Conservation (phyloP, 2,113 vertebrate genomes). For the Falcunculus frontatus region DNA sequence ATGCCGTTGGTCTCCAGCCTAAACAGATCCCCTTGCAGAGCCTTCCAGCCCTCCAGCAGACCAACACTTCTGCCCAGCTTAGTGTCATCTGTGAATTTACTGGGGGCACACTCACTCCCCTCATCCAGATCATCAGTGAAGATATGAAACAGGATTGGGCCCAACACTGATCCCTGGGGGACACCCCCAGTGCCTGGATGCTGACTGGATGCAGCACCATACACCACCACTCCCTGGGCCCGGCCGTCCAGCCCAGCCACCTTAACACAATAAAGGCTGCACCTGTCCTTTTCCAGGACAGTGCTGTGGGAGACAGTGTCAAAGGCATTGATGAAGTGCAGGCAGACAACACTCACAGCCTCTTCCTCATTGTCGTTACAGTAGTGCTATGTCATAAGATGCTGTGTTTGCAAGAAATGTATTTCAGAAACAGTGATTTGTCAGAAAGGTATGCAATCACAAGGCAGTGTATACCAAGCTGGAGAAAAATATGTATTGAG, state of each 20-base stretch:
- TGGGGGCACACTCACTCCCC: no score
- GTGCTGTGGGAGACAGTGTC: accelerated
- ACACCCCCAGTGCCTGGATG: background rate
- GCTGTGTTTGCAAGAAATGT: accelerated
- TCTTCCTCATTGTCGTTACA: background rate
- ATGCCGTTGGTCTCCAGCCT: accelerated
- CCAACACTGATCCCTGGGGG: background rate
- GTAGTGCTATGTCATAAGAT: background rate
- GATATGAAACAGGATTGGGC: background rate
- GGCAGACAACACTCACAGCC: background rate
- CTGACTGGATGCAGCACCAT: no score
- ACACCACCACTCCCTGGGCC: background rate
- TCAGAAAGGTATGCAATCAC: background rate
- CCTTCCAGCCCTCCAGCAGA: background rate
- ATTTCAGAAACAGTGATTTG: background rate
- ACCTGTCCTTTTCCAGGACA: background rate
- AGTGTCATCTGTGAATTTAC: background rate
- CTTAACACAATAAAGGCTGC: background rate
- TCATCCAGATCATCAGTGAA: background rate
- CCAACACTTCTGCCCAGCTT: background rate
- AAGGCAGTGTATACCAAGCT: background rate
- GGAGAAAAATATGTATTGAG: background rate
- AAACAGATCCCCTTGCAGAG: background rate
- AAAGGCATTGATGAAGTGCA: background rate
- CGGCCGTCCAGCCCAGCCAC: accelerated